phyloP scores from a whole-genome alignment of 2,113 vertebrate genomes.

The Ibidorhyncha struthersii region DNA sequence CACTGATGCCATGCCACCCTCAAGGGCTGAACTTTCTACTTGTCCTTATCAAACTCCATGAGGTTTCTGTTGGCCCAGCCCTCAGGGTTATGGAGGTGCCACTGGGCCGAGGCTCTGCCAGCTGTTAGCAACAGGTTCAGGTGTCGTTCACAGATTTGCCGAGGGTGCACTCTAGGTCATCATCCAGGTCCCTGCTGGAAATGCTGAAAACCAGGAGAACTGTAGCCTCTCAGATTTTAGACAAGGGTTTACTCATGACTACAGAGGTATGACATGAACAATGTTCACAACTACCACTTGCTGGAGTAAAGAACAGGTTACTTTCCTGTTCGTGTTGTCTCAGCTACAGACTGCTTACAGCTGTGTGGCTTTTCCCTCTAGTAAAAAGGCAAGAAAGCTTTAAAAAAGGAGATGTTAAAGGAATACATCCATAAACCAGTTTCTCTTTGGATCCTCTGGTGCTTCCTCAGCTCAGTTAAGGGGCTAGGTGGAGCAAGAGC shows the following conservation, averaged over 20 bases:
- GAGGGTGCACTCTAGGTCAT: neutral
- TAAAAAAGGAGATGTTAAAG: neutral
- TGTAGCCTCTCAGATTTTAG: neutral
- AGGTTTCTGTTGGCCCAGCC: neutral
- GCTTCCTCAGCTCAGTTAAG: neutral
- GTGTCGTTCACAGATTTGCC: neutral
- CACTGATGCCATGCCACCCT: neutral
- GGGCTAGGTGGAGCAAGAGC: neutral
- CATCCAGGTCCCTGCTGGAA: neutral
- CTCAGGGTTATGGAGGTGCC: neutral
- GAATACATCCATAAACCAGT: neutral
- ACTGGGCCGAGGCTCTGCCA: neutral
- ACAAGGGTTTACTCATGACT: neutral
- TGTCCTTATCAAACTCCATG: neutral
- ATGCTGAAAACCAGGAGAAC: neutral
- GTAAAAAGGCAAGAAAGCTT: neutral
- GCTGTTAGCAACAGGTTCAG: neutral
- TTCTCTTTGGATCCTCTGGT: neutral
- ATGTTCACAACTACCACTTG: neutral
- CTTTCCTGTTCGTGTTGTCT: neutral
- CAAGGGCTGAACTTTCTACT: neutral
- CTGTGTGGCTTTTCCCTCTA: neutral
- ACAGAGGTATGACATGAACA: neutral
- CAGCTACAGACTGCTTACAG: neutral
- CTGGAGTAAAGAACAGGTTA: neutral